phyloP scores from a whole-genome alignment of 1,140 invertebrate genomes.

The Trichomalopsis sarcophagae region DNA sequence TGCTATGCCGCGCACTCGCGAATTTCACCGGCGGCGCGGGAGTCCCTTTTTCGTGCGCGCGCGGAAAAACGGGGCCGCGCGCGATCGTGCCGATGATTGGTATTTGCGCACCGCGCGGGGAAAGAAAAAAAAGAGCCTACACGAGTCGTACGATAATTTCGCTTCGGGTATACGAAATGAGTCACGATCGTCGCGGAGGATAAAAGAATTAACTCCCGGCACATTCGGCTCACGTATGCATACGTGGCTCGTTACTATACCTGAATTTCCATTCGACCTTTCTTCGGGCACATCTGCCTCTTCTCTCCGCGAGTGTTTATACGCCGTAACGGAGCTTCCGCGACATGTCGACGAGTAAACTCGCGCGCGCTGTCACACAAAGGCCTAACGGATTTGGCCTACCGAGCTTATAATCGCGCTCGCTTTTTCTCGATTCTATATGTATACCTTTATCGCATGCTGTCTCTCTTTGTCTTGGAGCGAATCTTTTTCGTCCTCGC shows the following conservation, averaged over 20 bases:
- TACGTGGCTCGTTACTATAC: neutral
- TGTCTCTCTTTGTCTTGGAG: neutral
- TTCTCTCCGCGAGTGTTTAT: neutral
- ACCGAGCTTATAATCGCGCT: neutral
- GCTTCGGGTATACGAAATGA: neutral
- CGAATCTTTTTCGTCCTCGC: neutral
- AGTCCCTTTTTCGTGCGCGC: neutral
- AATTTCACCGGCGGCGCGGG: neutral
- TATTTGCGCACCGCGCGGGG: neutral
- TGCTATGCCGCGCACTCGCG: neutral
- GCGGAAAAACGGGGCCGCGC: too few species aligned
- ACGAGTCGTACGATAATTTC: neutral
- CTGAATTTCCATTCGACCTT: constrained; percentile 26
- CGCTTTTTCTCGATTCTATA: too few species aligned
- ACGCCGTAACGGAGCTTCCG: constrained; percentile 21
- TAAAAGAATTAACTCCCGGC: neutral
- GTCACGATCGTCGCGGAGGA: neutral
- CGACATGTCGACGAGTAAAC: constrained; percentile 1
- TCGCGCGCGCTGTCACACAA: neutral
- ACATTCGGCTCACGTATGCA: neutral
- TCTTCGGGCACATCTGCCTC: neutral
- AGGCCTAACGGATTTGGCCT: constrained; percentile 6
- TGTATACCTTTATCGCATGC: too few species aligned
- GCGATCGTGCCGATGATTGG: neutral
- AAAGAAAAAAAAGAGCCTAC: neutral